Evolutionary conservation across 2,113 vertebrate genomes (phyloP).

Genomic region (Mormoops blainvillei): DNA sequence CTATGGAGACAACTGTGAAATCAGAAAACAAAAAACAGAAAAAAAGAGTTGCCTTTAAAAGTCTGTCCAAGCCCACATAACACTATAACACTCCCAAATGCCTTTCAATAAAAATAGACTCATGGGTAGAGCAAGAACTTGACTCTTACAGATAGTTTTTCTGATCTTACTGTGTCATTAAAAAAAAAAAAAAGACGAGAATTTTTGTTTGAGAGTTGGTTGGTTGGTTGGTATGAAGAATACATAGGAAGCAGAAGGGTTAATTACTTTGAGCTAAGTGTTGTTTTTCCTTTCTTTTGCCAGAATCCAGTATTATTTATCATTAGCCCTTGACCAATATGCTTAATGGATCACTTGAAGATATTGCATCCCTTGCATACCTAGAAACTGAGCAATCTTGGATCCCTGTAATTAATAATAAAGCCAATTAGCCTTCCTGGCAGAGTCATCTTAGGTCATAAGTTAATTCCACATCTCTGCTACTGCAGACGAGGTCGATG

Average conservation of each 20-base stretch:
- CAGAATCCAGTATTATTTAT: slow-evolving; percentile 10
- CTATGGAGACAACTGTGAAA: neutral
- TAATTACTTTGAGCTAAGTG: neutral
- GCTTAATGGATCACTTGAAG: neutral
- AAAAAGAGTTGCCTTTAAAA: neutral
- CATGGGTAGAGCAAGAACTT: neutral
- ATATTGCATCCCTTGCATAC: neutral
- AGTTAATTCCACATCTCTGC: neutral
- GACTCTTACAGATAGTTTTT: neutral
- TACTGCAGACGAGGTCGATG: rapidly evolving
- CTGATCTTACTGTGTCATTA: neutral
- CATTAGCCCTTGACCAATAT: neutral
- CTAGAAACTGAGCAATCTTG: neutral
- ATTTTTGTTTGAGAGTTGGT: neutral
- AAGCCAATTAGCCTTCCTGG: neutral
- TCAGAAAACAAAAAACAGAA: neutral
- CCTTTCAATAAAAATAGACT: neutral
- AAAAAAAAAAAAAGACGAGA: neutral
- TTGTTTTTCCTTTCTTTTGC: neutral
- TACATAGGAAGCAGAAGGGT: slow-evolving; percentile 11
- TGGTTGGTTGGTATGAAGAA: neutral
- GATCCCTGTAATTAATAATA: neutral
- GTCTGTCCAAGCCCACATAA: neutral
- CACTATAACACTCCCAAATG: neutral
- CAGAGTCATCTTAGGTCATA: neutral